Conservation (phyloP, 64 coral and sea anemone species). For the Acropora yongei region DNA sequence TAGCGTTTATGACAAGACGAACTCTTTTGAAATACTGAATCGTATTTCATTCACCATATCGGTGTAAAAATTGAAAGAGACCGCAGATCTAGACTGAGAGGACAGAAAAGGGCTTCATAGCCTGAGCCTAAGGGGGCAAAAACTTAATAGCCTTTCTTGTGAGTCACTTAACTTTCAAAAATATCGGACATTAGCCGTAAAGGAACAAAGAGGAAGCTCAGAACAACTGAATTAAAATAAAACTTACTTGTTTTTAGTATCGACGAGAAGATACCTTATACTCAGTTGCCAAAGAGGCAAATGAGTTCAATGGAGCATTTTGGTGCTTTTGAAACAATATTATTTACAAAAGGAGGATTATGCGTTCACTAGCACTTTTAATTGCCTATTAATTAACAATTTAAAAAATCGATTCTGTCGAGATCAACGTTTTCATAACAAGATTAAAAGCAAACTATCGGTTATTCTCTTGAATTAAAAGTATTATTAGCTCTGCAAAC, state of each 20-base stretch:
- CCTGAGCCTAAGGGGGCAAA: too few relatives aligned
- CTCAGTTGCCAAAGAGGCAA: not conserved
- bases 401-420: constrained; percentile 17
- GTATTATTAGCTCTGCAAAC: not conserved
- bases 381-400: not conserved
- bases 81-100: too few relatives aligned
- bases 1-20: too few relatives aligned
- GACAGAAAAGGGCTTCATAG: too few relatives aligned
- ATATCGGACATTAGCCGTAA: too few relatives aligned
- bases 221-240: not conserved
- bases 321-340: not conserved
- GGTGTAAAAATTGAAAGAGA: too few relatives aligned
- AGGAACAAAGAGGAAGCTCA: not conserved
- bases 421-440: not conserved
- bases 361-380: not conserved
- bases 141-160: too few relatives aligned
- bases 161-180: too few relatives aligned
- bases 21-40: too few relatives aligned
- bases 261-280: not conserved
- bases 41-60: too few relatives aligned
- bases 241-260: not conserved
- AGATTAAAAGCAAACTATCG: not conserved
- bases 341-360: not conserved
- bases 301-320: not conserved
- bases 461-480: not conserved